phyloP scores from a whole-genome alignment of 1,140 invertebrate species.

The Drosophila leontia region DNA sequence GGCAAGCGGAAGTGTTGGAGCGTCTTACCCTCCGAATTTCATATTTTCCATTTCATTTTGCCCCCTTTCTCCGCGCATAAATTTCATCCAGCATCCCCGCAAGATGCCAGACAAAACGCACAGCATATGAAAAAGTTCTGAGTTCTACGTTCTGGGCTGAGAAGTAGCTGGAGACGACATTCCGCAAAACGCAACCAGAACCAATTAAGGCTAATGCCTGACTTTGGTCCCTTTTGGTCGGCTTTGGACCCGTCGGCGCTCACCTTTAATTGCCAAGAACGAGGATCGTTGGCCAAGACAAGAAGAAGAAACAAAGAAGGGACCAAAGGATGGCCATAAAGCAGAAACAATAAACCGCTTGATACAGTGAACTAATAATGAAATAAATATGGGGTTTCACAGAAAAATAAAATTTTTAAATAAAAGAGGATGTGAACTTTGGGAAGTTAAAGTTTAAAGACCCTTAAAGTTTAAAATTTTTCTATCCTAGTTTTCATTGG shows the following conservation, averaged over 20 bases:
- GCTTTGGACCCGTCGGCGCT: constrained; percentile 11
- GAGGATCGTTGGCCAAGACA: constrained; percentile 50
- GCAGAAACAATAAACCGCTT: background rate
- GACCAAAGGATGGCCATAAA: background rate
- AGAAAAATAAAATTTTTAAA: background rate
- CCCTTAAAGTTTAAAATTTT: background rate
- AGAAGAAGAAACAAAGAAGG: background rate
- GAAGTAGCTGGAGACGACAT: constrained; percentile 6
- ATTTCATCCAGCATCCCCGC: constrained; percentile 54
- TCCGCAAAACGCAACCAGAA: constrained; percentile 16
- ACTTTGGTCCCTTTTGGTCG: constrained; percentile 11
- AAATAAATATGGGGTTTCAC: background rate
- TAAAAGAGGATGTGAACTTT: background rate
- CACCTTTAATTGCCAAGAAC: constrained; percentile 23
- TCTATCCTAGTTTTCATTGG: background rate
- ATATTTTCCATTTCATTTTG: constrained; percentile 58
- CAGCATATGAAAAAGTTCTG: constrained; percentile 41
- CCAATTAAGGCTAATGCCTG: constrained; percentile 69
- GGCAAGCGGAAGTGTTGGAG: constrained; percentile 71
- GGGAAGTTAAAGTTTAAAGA: background rate
- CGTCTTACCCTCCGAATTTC: constrained; percentile 50
- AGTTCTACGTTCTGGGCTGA: background rate
- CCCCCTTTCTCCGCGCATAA: constrained; percentile 50
- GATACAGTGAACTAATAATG: background rate
- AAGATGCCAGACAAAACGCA: constrained; percentile 37